A percentile compares a stretch with the other conserved stretches of the same genome.
Conservation (phyloP, 2,113 vertebrate species). For the Elachura formosa region DNA sequence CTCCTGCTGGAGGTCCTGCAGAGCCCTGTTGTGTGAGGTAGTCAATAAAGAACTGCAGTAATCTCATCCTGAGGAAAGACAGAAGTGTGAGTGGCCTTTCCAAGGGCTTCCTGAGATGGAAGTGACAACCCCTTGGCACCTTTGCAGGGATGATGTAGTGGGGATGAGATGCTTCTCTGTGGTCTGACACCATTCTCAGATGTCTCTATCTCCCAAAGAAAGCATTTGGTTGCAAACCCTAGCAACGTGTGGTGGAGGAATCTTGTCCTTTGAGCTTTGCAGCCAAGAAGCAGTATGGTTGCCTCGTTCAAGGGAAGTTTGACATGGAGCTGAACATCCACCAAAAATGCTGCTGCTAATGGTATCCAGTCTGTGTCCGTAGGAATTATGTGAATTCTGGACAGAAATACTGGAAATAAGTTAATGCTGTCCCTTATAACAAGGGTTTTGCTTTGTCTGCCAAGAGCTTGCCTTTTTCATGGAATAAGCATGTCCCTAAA, state of each 20-base stretch:
- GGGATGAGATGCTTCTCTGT: neutral
- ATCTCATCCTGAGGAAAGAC: slow-evolving; percentile 64
- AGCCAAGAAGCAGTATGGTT: neutral
- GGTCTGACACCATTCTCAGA: neutral
- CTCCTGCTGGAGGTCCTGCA: slow-evolving; percentile 37
- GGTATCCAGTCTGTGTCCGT: neutral
- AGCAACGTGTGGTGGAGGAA: neutral
- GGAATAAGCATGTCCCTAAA: neutral
- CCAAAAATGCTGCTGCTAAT: neutral
- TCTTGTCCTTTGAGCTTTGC: neutral
- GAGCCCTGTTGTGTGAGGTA: slow-evolving; percentile 40
- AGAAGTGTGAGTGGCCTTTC: slow-evolving; percentile 61
- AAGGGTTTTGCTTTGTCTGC: neutral
- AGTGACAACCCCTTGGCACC: slow-evolving; percentile 50
- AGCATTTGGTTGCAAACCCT: neutral
- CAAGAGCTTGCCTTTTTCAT: neutral
- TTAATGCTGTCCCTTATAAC: neutral
- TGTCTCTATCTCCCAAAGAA: neutral
- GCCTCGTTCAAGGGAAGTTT: neutral
- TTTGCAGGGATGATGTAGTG: neutral
- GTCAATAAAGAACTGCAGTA: slow-evolving; percentile 70
- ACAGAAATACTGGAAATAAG: neutral
- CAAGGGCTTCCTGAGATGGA: slow-evolving; percentile 48
- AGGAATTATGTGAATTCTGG: neutral
- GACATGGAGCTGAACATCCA: neutral